These are phyloP conservation scores for Pocillopora grandis DNA, from an alignment of 92 coral and sea anemone genomes.

Conservation along the genomic window DNA sequence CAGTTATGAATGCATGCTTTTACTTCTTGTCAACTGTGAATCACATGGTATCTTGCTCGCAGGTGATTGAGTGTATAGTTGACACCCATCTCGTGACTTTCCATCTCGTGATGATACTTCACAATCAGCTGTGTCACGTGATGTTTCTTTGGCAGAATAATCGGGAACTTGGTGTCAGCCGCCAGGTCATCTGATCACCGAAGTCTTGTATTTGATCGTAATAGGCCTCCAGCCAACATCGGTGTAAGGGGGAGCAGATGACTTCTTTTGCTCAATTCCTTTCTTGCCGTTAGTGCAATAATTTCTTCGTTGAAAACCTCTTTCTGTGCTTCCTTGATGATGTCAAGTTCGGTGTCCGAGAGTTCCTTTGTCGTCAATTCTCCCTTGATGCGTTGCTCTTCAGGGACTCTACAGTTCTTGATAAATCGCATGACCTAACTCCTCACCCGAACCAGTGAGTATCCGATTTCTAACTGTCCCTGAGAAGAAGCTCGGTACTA, in stretches of 20 bases:
- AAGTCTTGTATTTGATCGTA: conserved; percentile 45
- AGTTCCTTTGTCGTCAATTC: conserved; percentile 39
- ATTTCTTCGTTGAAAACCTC: conserved; percentile 47
- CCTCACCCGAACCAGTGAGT: conserved; percentile 52
- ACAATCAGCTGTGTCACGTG: conserved; percentile 38
- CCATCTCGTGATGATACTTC: conserved; percentile 46
- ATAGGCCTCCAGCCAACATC: conserved; percentile 35
- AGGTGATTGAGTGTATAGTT: conserved; percentile 53
- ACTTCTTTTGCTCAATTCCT: conserved; percentile 28
- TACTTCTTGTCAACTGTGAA: conserved; percentile 32
- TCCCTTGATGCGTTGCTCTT: conserved; percentile 28
- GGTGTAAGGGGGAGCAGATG: conserved; percentile 38
- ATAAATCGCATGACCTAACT: conserved; percentile 52
- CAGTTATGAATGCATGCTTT: conserved; percentile 35
- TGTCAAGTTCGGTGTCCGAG: conserved; percentile 28
- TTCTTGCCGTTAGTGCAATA: conserved; percentile 5
- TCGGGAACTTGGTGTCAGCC: conserved; percentile 25
- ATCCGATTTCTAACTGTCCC: conserved; percentile 35
- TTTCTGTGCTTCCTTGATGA: conserved; percentile 40
- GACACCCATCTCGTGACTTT: conserved; percentile 56
- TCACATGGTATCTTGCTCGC: conserved; percentile 28
- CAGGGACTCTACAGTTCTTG: conserved; percentile 35
- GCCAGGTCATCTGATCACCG: conserved; percentile 24
- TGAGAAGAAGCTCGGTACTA: conserved; percentile 28
- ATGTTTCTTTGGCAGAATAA: conserved; percentile 40